Conservation (phyloP, 2,888 invertebrate species). For the Trichopoda pennipes region DNA sequence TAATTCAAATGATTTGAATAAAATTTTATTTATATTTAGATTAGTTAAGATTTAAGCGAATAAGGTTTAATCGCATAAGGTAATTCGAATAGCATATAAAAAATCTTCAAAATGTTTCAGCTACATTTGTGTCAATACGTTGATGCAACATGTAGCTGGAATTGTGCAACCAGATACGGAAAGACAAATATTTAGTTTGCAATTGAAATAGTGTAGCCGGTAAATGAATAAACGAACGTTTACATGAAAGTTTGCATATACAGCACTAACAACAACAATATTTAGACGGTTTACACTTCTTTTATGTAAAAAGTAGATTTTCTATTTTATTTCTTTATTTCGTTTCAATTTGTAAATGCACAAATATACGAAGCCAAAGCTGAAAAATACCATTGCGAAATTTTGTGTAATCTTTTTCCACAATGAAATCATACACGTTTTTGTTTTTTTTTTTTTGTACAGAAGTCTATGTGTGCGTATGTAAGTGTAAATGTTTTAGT, state of each 20-base stretch:
- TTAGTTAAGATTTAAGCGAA: no score
- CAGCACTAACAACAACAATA: constrained; percentile 10
- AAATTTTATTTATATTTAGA: no score
- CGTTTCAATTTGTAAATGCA: constrained; percentile 35
- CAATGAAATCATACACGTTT: constrained; percentile 1
- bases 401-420: constrained; percentile 32
- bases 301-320: constrained; percentile 61
- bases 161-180: neutral
- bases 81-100: no score
- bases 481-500: constrained; percentile 3
- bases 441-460: no score
- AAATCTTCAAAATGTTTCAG: no score
- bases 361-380: constrained; percentile 29
- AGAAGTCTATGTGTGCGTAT: neutral
- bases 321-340: constrained; percentile 59
- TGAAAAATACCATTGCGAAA: constrained; percentile 23
- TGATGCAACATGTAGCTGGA: no score
- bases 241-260: neutral
- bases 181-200: neutral
- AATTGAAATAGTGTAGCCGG: constrained; percentile 44
- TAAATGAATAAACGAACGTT: constrained; percentile 8
- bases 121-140: no score
- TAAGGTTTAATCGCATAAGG: no score
- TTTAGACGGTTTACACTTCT: constrained; percentile 23
- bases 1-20: no score